Percentiles rank a stretch among this genome's conserved stretches.
Evolutionary conservation across 2,113 vertebrate genomes (phyloP).

Genomic region (Stomatorhinus ivindoensis): DNA sequence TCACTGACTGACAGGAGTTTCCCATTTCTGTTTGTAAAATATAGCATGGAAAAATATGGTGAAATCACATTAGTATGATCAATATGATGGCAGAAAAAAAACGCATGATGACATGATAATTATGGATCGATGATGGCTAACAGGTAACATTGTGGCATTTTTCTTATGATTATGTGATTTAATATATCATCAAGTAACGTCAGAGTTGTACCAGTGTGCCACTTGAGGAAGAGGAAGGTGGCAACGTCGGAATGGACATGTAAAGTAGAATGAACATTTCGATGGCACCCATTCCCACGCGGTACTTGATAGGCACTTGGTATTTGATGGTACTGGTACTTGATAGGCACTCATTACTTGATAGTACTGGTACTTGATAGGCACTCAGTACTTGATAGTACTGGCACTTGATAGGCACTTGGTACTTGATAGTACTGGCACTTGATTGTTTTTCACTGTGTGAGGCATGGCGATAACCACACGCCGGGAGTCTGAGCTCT

Average conservation of each 20-base stretch:
- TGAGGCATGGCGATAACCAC: slow-evolving; percentile 57
- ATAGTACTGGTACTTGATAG: neutral
- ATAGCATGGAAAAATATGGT: neutral
- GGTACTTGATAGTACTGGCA: neutral
- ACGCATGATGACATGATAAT: neutral
- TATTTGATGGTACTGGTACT: neutral
- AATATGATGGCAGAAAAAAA: neutral
- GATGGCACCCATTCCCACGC: neutral
- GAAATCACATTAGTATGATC: neutral
- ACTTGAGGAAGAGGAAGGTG: neutral
- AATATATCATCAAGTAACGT: neutral
- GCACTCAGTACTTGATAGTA: neutral
- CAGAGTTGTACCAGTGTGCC: neutral
- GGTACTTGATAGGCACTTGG: neutral
- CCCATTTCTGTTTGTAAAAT: neutral
- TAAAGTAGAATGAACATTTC: neutral
- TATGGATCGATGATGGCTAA: neutral
- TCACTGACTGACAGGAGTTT: neutral
- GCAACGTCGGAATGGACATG: neutral
- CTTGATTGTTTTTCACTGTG: slow-evolving; percentile 46
- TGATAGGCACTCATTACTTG: neutral
- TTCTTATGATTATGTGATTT: neutral
- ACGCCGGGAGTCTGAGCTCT: slow-evolving; percentile 29
- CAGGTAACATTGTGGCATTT: neutral
- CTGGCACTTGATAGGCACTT: neutral